Conservation (phyloP, 1,140 invertebrate species). For the Diorhabda carinulata region DNA sequence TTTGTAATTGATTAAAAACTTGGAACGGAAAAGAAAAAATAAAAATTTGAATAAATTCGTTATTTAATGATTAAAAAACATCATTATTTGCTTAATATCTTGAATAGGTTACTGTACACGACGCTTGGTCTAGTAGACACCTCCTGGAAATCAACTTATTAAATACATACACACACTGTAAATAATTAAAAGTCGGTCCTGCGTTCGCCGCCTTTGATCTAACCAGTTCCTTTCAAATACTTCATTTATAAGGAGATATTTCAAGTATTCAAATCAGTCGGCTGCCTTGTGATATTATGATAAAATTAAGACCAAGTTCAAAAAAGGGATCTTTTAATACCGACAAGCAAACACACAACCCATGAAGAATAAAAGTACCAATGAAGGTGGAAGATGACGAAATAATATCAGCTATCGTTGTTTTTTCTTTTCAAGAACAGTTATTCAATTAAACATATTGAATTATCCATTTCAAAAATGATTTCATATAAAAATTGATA, state of each 20-base stretch:
- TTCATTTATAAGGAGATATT: constrained; percentile 32
- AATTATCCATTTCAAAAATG: too few relatives aligned
- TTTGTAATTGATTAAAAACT: too few relatives aligned
- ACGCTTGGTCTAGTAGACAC: too few relatives aligned
- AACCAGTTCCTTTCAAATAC: constrained; percentile 30
- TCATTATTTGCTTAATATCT: too few relatives aligned
- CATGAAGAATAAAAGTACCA: neutral
- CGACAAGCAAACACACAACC: constrained; percentile 10
- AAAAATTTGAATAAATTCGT: too few relatives aligned
- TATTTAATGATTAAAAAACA: too few relatives aligned
- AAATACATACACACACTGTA: constrained; percentile 10
- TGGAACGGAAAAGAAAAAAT: too few relatives aligned
- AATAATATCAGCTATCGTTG: too few relatives aligned
- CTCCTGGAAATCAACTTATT: neutral
- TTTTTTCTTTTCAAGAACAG: too few relatives aligned
- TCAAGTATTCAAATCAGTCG: constrained; percentile 27
- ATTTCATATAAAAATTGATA: too few relatives aligned
- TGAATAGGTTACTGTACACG: too few relatives aligned
- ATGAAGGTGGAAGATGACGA: neutral
- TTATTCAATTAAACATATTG: too few relatives aligned
- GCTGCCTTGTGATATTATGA: constrained; percentile 17
- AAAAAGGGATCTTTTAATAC: constrained; percentile 11
- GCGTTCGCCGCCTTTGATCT: constrained; percentile 24
- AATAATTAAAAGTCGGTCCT: constrained; percentile 11
- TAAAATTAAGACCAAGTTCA: constrained; percentile 18